Percentiles rank a stretch among this genome's conserved stretches.
Evolutionary conservation across 2,888 invertebrate species (phyloP).

Genomic region (Stenotaenia linearis): DNA sequence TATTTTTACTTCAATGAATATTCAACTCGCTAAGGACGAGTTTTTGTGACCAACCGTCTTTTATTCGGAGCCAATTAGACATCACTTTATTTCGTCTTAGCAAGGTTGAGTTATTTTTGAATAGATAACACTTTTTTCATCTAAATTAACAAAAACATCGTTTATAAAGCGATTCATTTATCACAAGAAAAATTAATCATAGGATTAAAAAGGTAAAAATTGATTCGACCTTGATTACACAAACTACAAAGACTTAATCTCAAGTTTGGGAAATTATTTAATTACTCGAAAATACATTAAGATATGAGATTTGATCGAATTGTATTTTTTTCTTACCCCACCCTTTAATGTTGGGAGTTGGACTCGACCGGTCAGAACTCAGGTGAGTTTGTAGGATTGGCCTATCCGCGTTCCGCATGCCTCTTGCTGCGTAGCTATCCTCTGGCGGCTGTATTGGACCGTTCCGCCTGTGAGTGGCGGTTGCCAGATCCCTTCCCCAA

Average conservation of each 20-base stretch:
- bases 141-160: background rate
- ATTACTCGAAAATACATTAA: background rate
- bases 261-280: background rate
- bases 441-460: background rate
- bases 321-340: background rate
- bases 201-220: background rate
- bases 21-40: background rate
- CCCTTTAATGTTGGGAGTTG: background rate
- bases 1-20: background rate
- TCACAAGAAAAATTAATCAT: background rate
- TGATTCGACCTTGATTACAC: background rate
- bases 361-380: constrained; percentile 11
- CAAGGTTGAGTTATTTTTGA: background rate
- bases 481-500: background rate
- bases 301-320: background rate
- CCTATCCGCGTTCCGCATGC: constrained; percentile 12
- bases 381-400: constrained; percentile 14
- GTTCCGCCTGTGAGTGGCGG: background rate
- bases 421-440: background rate
- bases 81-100: background rate
- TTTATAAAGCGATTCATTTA: background rate
- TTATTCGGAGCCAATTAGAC: background rate
- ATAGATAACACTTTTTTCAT: background rate
- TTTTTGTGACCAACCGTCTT: background rate
- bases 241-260: too few species aligned